Evolutionary conservation across 2,113 vertebrate species (phyloP).

Genomic region (Proterorhinus semilunaris): DNA sequence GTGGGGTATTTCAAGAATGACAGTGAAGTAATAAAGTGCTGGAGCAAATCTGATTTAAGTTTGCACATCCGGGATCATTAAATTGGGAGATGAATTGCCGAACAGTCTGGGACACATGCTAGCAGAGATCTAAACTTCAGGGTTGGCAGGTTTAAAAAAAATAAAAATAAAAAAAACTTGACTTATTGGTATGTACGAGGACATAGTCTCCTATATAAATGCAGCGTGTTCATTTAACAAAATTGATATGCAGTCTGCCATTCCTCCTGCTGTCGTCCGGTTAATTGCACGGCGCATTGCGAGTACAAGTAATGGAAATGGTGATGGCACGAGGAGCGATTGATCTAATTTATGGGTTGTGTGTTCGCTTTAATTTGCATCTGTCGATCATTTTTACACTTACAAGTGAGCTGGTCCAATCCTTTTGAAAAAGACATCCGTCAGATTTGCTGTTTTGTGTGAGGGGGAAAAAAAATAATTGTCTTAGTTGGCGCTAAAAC

Average conservation of each 20-base stretch:
- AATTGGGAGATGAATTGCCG: background rate
- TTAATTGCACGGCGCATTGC: background rate
- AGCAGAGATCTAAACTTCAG: background rate
- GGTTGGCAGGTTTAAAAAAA: background rate
- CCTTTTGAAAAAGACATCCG: too few relatives aligned
- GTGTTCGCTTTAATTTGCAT: background rate
- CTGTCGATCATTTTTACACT: background rate
- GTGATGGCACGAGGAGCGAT: background rate
- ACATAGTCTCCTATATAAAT: background rate
- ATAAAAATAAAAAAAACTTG: too few relatives aligned
- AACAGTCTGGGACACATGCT: background rate
- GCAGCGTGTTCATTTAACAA: background rate
- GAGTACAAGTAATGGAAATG: background rate
- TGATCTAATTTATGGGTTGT: background rate
- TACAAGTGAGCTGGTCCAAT: too few relatives aligned
- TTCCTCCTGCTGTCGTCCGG: background rate
- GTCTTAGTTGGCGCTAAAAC: too few relatives aligned
- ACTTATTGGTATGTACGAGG: background rate
- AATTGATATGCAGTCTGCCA: background rate
- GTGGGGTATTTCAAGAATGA: too few relatives aligned
- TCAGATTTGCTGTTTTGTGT: too few relatives aligned
- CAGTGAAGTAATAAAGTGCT: too few relatives aligned
- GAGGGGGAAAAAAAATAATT: too few relatives aligned
- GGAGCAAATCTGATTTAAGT: too few relatives aligned
- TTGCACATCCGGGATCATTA: too few relatives aligned